Base-by-base conservation (phyloP, 30 jellyfish, hydroid and myxozoan species). In the Haliclystus octoradiatus region DNA sequence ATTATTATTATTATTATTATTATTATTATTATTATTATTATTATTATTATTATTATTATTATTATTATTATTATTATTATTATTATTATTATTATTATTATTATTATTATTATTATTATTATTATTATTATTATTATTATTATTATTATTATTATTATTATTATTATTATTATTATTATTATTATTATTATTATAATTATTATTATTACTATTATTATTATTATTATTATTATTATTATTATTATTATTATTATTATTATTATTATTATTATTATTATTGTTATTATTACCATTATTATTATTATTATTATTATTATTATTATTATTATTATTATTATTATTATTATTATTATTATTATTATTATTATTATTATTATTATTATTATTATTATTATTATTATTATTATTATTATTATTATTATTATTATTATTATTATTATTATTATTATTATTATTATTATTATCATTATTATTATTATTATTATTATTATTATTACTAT, bases 181-280 rank as follows among this genome's bases (percentile, higher is more conserved):
- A 47, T n/a, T 47, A 47, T n/a, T n/a, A n/a, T n/a, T n/a, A n/a
- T n/a, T n/a, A n/a, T n/a, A n/a, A n/a, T n/a, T n/a, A n/a, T n/a
- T n/a, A n/a, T n/a, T n/a, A n/a, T n/a, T n/a, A n/a, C n/a, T n/a
- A n/a, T n/a, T n/a, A n/a, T 47, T 47, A 9, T n/a, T 47, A 47
- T n/a, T 47, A 47, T n/a, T 47, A 47, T n/a, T 47, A 47, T n/a
- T 47, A 47, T n/a, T 47, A 47, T n/a, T 47, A 47, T n/a, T 47
- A 47, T n/a, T 47, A 47, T n/a, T 47, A 47, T n/a, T 47, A 47
- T n/a, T 47, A 47, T n/a, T 47, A 47, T n/a, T 47, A 47, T n/a
- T 47, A 47, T n/a, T 47, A 47, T n/a, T 47, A 47, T n/a, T 47
- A 47, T n/a, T 47, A 47, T n/a, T 47, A n/a, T n/a, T 47, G 60